Base-by-base conservation (phyloP, 2,888 invertebrate species). In the Stegana nigrithorax region DNA sequence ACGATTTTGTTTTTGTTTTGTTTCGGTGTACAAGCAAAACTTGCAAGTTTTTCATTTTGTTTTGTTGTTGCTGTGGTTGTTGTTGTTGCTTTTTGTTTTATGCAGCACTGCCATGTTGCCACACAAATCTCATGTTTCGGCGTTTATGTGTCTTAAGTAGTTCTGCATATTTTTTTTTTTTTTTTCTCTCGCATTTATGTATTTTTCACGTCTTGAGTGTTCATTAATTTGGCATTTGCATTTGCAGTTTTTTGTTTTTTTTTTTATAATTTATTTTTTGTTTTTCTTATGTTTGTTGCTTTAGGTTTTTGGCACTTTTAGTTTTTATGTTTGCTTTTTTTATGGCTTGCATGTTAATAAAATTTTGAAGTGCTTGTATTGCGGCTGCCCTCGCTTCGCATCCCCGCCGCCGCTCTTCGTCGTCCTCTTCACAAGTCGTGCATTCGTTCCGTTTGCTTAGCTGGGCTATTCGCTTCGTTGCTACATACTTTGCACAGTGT, bases 181-280 rank as follows among this genome's bases (percentile, higher is more conserved):
- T n/a, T 42, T 12, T 42, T 42, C 14, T 42, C 17, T 42, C 42
- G 7, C 10, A 12, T 32, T 42, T 42, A 2, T 14, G 29, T 7
- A 17, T n/a, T n/a, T n/a, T n/a, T 14, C n/a, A 39, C 14, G 17
- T 39, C 39, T 39, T 39, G 12, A 50, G 50, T 50, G 50, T 50
- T 50, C 26, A 50, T 25, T 47, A 50, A 50, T 50, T 50, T 50
- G 50, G 50, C 50, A 50, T 50, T 50, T 50, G 50, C 50, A 50
- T 47, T 47, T 42, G 6, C 17, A 14, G 6, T 3, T 42, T 42
- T 42, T 2, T 42, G 17, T 6, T 42, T n/a, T n/a, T n/a, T n/a
- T n/a, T 36, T 36, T 36, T 36, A 14, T n/a, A 36, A 39, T 6
- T n/a, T n/a, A n/a, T n/a, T n/a, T n/a, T n/a, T n/a, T n/a, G 39